Base-by-base conservation (phyloP, 2,888 invertebrate species). In the Temnothorax rugatulus region DNA sequence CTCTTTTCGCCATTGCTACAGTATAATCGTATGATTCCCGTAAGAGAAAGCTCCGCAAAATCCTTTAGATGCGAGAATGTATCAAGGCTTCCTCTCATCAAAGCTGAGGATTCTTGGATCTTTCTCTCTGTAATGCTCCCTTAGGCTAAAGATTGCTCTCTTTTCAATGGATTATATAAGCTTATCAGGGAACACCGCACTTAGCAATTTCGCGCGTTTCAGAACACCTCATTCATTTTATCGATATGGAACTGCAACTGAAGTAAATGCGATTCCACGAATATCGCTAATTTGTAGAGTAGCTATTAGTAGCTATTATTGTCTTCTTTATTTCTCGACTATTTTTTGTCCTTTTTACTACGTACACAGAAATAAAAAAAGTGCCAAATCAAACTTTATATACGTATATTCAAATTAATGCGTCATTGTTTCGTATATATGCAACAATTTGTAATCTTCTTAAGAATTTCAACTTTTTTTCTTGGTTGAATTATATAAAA, bases 1-100 rank as follows among this genome's bases (percentile, higher is more conserved):
- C 75, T 74, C 75, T 81, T 81, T 71, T 73, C 74, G 13, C 75
- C 47, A 18, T 50, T 38, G 38, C 18, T 34, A 71, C 34, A 47
- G 44, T 34, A 44, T 59, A 81, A 74, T 81, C 74, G 74, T 47
- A 50, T 47, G 59, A 81, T 61, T 59, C 38, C 38, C 54, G 47
- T 18, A 54, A 54, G 54, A 73, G 47, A 73, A 74, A 50, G 79
- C 13, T 52, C 13, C 25, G 44, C 8, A 34, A 59, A 21, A 74
- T 38, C 8, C 74, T 73, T 73, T 38, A 34, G 47, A 73, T 47
- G 50, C 18, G 38, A 34, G 34, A 47, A 81, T 59, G 18, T 79
- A 71, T 71, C 47, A 47, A 34, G 13, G 38, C 38, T 25, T 71
- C 2, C 71, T 63, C n/a, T 63, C n/a, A 64, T 64, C 41, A 7